These are phyloP conservation scores for Sesamia inferens DNA, from an alignment of 2,888 invertebrate genomes.

Conservation along the genomic window DNA sequence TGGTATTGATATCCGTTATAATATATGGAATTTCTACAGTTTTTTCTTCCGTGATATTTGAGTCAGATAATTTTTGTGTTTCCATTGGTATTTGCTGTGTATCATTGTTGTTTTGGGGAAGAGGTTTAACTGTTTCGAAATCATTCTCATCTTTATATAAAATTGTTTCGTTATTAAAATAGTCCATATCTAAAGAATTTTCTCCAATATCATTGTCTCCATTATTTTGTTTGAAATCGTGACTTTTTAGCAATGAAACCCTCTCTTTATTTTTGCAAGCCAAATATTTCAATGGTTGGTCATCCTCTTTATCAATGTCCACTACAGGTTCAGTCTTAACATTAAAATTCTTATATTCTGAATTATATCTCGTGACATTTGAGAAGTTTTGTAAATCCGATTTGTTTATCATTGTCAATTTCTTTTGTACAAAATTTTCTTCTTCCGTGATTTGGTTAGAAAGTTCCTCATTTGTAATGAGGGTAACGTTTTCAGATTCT, in stretches of 20 bases:
- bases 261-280: background rate
- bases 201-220: background rate
- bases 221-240: background rate
- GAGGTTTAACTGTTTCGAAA: background rate
- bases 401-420: background rate
- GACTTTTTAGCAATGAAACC: background rate
- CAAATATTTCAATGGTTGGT: slow-evolving; percentile 15
- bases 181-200: background rate
- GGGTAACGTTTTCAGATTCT: background rate
- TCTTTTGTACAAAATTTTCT: background rate
- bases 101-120: background rate
- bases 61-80: background rate
- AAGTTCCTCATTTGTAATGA: background rate
- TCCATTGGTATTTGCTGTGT: background rate
- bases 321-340: slow-evolving; percentile 6
- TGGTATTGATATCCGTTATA: slow-evolving; percentile 11
- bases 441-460: slow-evolving; percentile 7
- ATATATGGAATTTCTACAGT: slow-evolving; percentile 41
- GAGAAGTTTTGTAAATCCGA: background rate
- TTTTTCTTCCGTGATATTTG: background rate
- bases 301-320: background rate
- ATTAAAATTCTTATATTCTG: background rate
- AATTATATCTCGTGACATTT: background rate
- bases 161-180: background rate
- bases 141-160: background rate